phyloP scores from a whole-genome alignment of 2,888 invertebrate genomes.

The Erynnis tages region DNA sequence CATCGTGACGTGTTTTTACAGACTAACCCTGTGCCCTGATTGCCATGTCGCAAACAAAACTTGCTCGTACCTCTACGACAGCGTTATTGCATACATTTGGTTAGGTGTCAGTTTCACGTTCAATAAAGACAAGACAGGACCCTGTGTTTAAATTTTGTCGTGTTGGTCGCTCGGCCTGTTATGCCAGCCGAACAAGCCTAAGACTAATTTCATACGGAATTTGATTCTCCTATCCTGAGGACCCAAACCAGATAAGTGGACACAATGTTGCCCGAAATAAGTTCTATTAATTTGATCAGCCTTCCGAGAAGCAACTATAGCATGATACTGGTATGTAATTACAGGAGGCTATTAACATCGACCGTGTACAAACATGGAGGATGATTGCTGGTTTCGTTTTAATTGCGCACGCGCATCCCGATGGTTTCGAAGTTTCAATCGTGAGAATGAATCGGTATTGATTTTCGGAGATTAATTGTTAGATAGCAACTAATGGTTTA shows the following conservation, averaged over 20 bases:
- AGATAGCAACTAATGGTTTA: conserved; percentile 3
- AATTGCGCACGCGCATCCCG: conserved; percentile 80
- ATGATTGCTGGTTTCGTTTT: conserved; percentile 80
- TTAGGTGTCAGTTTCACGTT: too few species aligned
- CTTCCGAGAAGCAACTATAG: conserved; percentile 77
- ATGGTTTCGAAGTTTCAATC: conserved; percentile 64
- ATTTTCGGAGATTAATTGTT: conserved; percentile 45
- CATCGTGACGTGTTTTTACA: too few species aligned
- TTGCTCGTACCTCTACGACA: too few species aligned
- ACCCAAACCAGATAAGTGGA: conserved; percentile 31
- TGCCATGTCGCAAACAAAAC: too few species aligned
- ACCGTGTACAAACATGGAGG: conserved; percentile 81
- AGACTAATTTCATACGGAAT: too few species aligned
- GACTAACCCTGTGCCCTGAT: too few species aligned
- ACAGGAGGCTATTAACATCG: conserved; percentile 79
- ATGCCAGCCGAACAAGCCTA: too few species aligned
- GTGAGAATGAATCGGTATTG: conserved; percentile 74
- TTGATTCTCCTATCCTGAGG: neutral
- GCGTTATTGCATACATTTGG: too few species aligned
- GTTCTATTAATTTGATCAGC: conserved; percentile 78
- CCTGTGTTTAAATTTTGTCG: too few species aligned
- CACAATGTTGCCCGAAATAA: conserved; percentile 58
- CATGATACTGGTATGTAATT: conserved; percentile 79
- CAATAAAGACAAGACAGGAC: too few species aligned
- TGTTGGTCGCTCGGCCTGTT: too few species aligned